Percentiles rank a stretch among this genome's conserved stretches.
Conservation (phyloP, 35 echinoderm and acorn worm species). For the Ophioderma brevispina region DNA sequence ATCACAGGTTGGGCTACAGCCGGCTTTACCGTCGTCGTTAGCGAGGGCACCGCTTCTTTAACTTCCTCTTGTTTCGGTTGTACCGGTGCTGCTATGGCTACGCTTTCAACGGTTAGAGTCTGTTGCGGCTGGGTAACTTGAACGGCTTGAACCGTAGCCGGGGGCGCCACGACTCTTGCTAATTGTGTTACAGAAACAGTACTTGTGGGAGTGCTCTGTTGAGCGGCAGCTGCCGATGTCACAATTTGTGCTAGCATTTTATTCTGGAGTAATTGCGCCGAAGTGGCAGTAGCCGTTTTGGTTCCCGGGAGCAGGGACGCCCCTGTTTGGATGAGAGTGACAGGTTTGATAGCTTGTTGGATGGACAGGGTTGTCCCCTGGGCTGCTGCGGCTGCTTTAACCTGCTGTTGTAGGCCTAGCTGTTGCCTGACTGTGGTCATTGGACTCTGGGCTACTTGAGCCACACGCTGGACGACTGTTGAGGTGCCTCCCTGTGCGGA, state of each 20-base stretch:
- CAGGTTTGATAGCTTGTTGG: constrained; percentile 84
- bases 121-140: constrained; percentile 3
- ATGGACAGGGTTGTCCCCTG: constrained; percentile 65
- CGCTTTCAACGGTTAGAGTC: constrained; percentile 18
- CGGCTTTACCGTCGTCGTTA: neutral
- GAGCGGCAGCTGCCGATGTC: constrained; percentile 24
- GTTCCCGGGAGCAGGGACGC: constrained; percentile 61
- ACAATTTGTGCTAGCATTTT: constrained; percentile 82
- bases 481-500: constrained; percentile 12
- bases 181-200: constrained; percentile 58
- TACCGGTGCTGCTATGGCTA: neutral
- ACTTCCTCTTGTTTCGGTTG: neutral
- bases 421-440: constrained; percentile 84
- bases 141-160: constrained; percentile 28
- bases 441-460: constrained; percentile 51
- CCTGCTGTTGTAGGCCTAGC: constrained; percentile 60
- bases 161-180: constrained; percentile 44
- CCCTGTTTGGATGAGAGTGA: constrained; percentile 84
- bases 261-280: constrained; percentile 32
- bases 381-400: constrained; percentile 37
- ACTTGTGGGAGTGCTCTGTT: neutral
- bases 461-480: constrained; percentile 62
- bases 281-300: constrained; percentile 48
- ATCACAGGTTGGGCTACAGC: neutral
- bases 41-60: neutral